These are phyloP conservation scores for Xenops minutus DNA, from an alignment of 2,797 vertebrate species.

Conservation along the genomic window DNA sequence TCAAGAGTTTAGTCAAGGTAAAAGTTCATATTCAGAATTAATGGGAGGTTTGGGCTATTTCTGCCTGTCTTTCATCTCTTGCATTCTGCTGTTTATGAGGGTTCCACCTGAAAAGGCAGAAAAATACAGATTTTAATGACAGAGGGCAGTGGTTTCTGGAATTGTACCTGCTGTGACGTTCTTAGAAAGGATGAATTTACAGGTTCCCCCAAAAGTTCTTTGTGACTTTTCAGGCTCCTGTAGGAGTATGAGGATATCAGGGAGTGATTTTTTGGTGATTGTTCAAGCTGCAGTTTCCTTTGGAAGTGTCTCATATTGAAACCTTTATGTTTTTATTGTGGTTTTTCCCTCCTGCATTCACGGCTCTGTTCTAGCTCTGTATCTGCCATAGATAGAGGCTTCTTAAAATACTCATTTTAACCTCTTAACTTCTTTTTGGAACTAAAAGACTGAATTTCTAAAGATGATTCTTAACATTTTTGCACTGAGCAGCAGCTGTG, in stretches of 20 bases:
- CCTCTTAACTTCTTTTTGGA: background rate
- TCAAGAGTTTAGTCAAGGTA: constrained; percentile 82
- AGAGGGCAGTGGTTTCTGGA: background rate
- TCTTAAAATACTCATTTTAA: background rate
- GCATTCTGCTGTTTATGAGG: background rate
- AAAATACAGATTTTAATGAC: background rate
- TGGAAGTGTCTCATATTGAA: background rate
- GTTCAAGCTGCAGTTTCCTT: background rate
- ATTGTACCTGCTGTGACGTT: background rate
- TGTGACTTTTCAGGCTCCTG: background rate
- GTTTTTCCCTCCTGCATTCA: background rate
- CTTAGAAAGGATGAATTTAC: background rate
- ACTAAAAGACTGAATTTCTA: background rate
- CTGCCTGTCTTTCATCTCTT: background rate
- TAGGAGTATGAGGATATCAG: background rate
- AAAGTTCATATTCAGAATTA: background rate
- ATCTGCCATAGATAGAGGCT: background rate
- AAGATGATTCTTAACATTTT: background rate
- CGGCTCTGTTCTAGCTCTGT: background rate
- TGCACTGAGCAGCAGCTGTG: background rate
- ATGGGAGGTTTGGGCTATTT: background rate
- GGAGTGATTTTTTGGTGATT: background rate
- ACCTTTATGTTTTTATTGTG: background rate
- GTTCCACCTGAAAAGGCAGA: background rate
- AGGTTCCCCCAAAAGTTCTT: background rate